phyloP scores from a whole-genome alignment of 1,140 invertebrate genomes.

The Neodiprion pinetum region DNA sequence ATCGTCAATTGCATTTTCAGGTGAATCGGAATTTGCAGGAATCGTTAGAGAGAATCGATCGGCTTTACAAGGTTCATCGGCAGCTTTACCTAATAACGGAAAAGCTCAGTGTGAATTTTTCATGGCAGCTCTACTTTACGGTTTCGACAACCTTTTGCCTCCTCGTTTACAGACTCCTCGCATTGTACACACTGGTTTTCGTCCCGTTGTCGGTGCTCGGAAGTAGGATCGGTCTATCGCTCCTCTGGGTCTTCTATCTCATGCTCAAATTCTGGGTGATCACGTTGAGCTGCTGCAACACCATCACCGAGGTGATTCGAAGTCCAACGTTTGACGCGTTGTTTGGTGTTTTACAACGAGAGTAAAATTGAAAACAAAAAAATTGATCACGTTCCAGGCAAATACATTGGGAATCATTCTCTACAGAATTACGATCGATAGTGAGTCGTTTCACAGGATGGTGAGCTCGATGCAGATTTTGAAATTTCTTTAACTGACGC shows the following conservation, averaged over 20 bases:
- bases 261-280: background rate
- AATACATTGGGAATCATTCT: background rate
- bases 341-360: no score
- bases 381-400: background rate
- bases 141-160: background rate
- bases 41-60: background rate
- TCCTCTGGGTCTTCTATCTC: background rate
- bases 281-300: background rate
- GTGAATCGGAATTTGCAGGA: background rate
- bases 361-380: no score
- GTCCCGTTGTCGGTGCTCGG: background rate
- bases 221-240: background rate
- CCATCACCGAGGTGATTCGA: background rate
- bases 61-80: background rate
- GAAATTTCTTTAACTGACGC: background rate
- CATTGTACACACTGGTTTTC: background rate
- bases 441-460: background rate
- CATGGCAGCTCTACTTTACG: background rate
- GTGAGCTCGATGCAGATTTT: background rate
- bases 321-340: no score
- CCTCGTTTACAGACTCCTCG: background rate
- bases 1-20: background rate
- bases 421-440: background rate
- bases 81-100: background rate
- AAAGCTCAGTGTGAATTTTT: background rate